Evolutionary conservation across 2,797 vertebrate genomes (phyloP).

Genomic region (Remorina albescens): DNA sequence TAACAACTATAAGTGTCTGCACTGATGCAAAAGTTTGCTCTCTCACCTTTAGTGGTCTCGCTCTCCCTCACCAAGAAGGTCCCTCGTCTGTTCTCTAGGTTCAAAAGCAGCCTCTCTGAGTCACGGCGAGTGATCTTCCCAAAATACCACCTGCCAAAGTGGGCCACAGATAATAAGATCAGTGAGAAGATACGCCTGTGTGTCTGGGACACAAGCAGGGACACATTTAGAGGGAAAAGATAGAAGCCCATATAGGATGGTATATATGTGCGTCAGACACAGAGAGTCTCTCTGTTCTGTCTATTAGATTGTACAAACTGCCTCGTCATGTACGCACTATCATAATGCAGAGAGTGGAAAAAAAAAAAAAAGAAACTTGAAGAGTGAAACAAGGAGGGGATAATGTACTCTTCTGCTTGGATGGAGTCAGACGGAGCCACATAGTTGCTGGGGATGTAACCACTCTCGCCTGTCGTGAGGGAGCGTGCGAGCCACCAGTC

Average conservation of each 20-base stretch:
- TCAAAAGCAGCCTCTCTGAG: conserved; percentile 93
- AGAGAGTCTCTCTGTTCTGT: conserved; percentile 2
- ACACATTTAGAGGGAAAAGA: conserved; percentile 21
- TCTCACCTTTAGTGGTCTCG: conserved; percentile 96
- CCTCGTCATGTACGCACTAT: conserved; percentile 1
- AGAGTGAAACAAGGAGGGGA: conserved; percentile 37
- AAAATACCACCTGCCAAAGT: conserved; percentile 93
- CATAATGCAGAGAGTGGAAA: conserved; percentile 5
- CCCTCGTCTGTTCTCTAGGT: conserved; percentile 92
- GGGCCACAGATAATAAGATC: conserved; percentile 67
- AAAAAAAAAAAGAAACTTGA: conserved; percentile 23
- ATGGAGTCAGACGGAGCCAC: conserved; percentile 98
- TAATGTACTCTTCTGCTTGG: conserved; percentile 96
- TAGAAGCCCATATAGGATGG: conserved; percentile 8
- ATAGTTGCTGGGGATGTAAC: conserved; percentile 99
- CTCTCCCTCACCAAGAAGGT: conserved; percentile 97
- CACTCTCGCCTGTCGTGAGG: conserved; percentile 94
- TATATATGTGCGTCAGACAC: neutral
- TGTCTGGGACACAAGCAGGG: conserved; percentile 37
- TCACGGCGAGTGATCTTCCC: conserved; percentile 97
- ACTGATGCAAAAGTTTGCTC: conserved; percentile 21
- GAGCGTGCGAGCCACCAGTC: conserved; percentile 99
- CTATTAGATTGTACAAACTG: conserved; percentile 6
- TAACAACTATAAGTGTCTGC: conserved; percentile 17
- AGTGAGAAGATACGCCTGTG: conserved; percentile 46